These are phyloP conservation scores for Gisinianus flammeolus DNA, from an alignment of 2,888 invertebrate species.

Conservation along the genomic window DNA sequence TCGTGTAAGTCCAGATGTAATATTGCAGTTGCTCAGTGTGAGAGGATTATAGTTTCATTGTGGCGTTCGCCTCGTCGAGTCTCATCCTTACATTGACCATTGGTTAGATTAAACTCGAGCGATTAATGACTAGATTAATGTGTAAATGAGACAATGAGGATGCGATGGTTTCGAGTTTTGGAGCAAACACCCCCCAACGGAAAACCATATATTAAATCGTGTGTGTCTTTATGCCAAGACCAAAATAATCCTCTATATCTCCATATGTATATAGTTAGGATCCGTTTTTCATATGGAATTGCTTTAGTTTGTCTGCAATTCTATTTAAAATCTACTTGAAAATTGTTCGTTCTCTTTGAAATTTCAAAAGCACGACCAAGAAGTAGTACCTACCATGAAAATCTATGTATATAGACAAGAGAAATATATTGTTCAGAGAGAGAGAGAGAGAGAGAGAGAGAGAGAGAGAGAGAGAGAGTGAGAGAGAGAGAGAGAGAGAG, in stretches of 20 bases:
- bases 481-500: too few relatives aligned
- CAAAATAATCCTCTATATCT: background rate
- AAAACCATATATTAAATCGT: conserved; percentile 4
- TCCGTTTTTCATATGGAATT: background rate
- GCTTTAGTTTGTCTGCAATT: too few relatives aligned
- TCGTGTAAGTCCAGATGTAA: background rate
- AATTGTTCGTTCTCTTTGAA: too few relatives aligned
- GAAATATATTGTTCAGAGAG: too few relatives aligned
- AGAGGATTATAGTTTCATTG: background rate
- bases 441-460: too few relatives aligned
- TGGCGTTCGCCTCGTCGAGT: background rate
- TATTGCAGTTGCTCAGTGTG: background rate
- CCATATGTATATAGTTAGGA: background rate
- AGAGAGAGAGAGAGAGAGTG: too few relatives aligned
- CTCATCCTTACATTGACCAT: conserved; percentile 1
- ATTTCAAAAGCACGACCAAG: too few relatives aligned
- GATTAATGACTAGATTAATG: conserved; percentile 36
- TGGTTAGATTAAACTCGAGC: conserved; percentile 12
- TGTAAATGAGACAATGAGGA: conserved; percentile 29
- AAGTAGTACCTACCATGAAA: too few relatives aligned
- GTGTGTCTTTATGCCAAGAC: background rate
- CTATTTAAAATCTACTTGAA: background rate
- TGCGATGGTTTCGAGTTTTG: background rate
- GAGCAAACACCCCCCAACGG: background rate
- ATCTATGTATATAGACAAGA: too few relatives aligned